Percentiles rank a stretch among this genome's conserved stretches.
Evolutionary conservation across 2,888 invertebrate species (phyloP).

Genomic region (Hipparchia semele): DNA sequence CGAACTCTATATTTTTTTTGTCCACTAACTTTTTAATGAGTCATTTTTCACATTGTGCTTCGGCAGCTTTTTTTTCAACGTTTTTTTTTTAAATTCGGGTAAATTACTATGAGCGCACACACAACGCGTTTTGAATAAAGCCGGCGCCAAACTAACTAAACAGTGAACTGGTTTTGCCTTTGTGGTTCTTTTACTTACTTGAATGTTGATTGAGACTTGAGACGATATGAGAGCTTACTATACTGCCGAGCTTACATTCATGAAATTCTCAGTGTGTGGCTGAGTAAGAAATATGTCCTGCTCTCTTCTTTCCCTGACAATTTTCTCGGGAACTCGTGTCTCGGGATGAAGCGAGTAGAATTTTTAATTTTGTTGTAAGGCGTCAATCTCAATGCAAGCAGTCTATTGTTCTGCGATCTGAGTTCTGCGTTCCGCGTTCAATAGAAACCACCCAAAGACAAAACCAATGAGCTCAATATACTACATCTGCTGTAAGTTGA

Average conservation of each 20-base stretch:
- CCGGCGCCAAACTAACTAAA: constrained; percentile 28
- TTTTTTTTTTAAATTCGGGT: constrained; percentile 8
- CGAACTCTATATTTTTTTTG: not conserved
- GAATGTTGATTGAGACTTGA: constrained; percentile 12
- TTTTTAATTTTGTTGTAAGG: not conserved
- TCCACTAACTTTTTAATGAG: constrained; percentile 3
- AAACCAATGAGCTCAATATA: too few relatives aligned
- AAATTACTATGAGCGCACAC: not conserved
- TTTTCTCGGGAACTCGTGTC: constrained; percentile 14
- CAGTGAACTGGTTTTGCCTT: constrained; percentile 2
- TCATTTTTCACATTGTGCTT: constrained; percentile 4
- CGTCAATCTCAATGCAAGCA: not conserved
- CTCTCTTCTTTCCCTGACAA: constrained; percentile 8
- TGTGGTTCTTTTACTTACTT: constrained; percentile 8
- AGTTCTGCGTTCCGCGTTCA: not conserved
- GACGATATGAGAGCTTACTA: not conserved
- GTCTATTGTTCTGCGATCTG: not conserved
- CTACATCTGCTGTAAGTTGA: too few relatives aligned
- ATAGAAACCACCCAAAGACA: too few relatives aligned
- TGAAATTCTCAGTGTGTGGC: constrained; percentile 17
- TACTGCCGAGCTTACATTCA: constrained; percentile 11
- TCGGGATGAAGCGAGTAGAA: not conserved
- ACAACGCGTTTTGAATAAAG: constrained; percentile 16
- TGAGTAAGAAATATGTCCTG: constrained; percentile 14
- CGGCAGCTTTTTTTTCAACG: constrained; percentile 4